Conservation (phyloP, 2,113 vertebrate genomes). For the Gasterosteus nipponicus region DNA sequence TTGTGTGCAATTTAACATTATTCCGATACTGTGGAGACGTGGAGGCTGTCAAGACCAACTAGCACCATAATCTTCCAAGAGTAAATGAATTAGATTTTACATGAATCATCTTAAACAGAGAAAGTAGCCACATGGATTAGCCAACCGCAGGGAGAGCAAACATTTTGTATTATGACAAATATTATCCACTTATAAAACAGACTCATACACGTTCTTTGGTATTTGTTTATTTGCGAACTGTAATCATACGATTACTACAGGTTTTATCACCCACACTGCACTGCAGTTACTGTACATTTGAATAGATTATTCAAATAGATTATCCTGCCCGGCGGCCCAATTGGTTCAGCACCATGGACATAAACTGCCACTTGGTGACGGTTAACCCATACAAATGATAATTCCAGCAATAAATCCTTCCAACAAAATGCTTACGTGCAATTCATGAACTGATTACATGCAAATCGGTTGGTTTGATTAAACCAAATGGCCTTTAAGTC, state of each 20-base stretch:
- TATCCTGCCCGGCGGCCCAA: not conserved
- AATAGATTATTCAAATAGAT: constrained; percentile 28
- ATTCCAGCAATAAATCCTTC: constrained; percentile 6
- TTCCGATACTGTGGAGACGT: not conserved
- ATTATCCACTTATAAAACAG: not conserved
- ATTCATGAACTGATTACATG: constrained; percentile 7
- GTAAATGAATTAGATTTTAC: not conserved
- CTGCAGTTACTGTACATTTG: constrained; percentile 23
- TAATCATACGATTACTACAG: not conserved
- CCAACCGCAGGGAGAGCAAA: not conserved
- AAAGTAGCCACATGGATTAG: not conserved
- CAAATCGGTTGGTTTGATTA: not conserved
- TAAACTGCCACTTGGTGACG: constrained; percentile 15
- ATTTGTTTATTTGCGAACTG: not conserved
- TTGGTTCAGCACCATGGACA: not conserved
- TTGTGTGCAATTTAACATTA: not conserved
- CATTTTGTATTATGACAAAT: not conserved
- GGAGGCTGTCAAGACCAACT: not conserved
- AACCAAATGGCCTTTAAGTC: not conserved
- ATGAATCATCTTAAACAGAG: not conserved
- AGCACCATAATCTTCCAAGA: not conserved
- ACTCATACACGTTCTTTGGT: not conserved
- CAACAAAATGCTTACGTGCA: constrained; percentile 4
- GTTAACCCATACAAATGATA: constrained; percentile 22
- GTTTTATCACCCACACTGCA: constrained; percentile 6